A percentile compares a stretch with the other conserved stretches of the same genome.
phyloP scores from a whole-genome alignment of 2,888 invertebrate genomes.

The Heliconius aoede region DNA sequence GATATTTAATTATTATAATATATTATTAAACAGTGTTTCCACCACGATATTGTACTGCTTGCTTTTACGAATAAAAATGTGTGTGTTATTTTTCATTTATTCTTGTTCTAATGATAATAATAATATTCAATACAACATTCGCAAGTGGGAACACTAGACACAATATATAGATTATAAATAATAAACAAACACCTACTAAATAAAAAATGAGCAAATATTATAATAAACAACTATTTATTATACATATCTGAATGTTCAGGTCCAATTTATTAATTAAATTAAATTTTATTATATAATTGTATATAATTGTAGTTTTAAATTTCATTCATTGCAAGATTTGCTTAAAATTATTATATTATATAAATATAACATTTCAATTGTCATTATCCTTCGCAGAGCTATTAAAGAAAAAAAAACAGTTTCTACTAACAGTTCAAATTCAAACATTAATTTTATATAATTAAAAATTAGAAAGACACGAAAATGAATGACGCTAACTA shows the following conservation, averaged over 20 bases:
- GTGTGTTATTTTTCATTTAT: not conserved
- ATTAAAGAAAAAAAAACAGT: not conserved
- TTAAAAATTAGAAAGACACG: not conserved
- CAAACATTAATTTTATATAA: not conserved
- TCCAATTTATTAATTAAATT: not conserved
- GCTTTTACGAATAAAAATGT: too few species aligned
- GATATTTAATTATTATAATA: constrained; percentile 22
- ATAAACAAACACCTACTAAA: not conserved
- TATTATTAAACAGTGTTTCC: constrained; percentile 20
- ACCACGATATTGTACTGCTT: not conserved
- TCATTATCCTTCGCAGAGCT: not conserved
- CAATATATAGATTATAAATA: constrained; percentile 3
- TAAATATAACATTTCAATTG: not conserved
- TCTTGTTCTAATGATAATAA: too few species aligned
- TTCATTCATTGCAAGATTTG: not conserved
- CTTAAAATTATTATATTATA: constrained; percentile 3
- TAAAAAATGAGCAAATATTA: constrained; percentile 4
- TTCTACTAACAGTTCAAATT: not conserved
- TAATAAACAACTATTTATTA: not conserved
- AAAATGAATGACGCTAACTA: not conserved
- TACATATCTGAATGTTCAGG: constrained; percentile 1
- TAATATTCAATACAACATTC: not conserved
- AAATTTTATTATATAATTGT: not conserved
- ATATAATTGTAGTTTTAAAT: not conserved
- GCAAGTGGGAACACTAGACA: constrained; percentile 10